Evolutionary conservation across 1,140 invertebrate species (phyloP), one percentile per base, ranked within the genome.

Genomic region (Steinernema feltiae): DNA sequence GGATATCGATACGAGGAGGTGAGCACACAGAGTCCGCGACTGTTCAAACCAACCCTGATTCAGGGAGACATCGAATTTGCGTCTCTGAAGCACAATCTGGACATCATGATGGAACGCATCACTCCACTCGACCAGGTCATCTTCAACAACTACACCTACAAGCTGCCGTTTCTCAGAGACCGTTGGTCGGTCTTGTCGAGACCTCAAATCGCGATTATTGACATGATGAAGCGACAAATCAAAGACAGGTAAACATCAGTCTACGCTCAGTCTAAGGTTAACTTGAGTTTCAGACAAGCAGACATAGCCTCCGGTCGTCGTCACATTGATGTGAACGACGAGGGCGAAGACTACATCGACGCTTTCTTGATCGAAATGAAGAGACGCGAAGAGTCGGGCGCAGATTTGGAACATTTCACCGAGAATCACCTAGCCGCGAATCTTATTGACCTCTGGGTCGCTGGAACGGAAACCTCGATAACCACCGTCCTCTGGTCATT

Each of bases 381-480:
- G 41, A 46, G n/a, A 46, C 7, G 41, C 7, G 41, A 46, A 46
- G 7, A 12, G 41, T 7, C 41, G n/a, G 41, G 41, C 7, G 41
- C 7, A 46, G 41, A 46, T 1, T 74, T 41, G 72, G 7, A 53
- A n/a, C n/a, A n/a, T n/a, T n/a, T n/a, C n/a, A n/a, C n/a, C n/a
- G n/a, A n/a, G n/a, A n/a, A n/a, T n/a, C n/a, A n/a, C n/a, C n/a
- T n/a, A n/a, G n/a, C n/a, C n/a, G n/a, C n/a, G n/a, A n/a, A n/a
- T n/a, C n/a, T n/a, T n/a, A n/a, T n/a, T n/a, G n/a, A n/a, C n/a
- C n/a, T n/a, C n/a, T n/a, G n/a, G n/a, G n/a, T n/a, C 2, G 79
- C 77, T 73, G 80, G 78, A 32, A 71, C 73, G n/a, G 81, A 83
- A 1, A 81, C 81, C 12, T 76, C 77, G 2, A 30, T 75, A 1